Percentiles rank a stretch among this genome's conserved stretches.
Evolutionary conservation across 1,140 invertebrate genomes (phyloP).

Genomic region (Ips nitidus): DNA sequence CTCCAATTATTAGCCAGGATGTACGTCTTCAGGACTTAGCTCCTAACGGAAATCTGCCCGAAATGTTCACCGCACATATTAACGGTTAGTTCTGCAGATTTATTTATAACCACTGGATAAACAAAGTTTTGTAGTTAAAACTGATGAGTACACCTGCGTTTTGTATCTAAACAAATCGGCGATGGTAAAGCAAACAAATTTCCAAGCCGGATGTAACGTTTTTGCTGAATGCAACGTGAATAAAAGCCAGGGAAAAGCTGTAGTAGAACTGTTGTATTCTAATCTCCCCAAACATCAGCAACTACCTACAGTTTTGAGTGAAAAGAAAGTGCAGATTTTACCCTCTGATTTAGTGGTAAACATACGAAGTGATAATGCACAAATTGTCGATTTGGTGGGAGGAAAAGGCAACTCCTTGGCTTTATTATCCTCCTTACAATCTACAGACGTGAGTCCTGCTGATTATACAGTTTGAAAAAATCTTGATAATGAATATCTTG

Average conservation of each 20-base stretch:
- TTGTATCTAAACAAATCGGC: slow-evolving; percentile 29
- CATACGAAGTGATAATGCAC: slow-evolving; percentile 34
- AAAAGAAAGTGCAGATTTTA: slow-evolving; percentile 28
- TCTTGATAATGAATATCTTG: slow-evolving; percentile 1
- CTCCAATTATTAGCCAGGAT: slow-evolving; percentile 42
- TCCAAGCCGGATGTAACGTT: slow-evolving; percentile 35
- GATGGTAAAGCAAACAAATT: not conserved
- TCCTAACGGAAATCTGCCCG: slow-evolving; percentile 38
- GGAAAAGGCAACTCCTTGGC: slow-evolving; percentile 74
- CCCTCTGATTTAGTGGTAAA: slow-evolving; percentile 36
- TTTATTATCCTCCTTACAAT: slow-evolving; percentile 57
- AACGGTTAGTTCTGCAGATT: slow-evolving; percentile 22
- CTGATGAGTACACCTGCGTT: slow-evolving; percentile 16
- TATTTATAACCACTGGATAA: not conserved
- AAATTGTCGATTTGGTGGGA: slow-evolving; percentile 56
- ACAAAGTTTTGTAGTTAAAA: slow-evolving; percentile 7
- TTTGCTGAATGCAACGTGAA: slow-evolving; percentile 40
- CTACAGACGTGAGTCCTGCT: slow-evolving; percentile 42
- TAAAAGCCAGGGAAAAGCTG: slow-evolving; percentile 35
- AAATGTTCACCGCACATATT: slow-evolving; percentile 40
- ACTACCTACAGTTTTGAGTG: slow-evolving; percentile 16
- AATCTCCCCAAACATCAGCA: slow-evolving; percentile 20
- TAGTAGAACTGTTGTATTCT: slow-evolving; percentile 40
- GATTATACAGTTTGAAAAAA: not conserved
- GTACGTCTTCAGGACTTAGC: slow-evolving; percentile 40